A percentile compares a stretch with the other conserved stretches of the same genome.
Conservation (phyloP, 2,113 vertebrate genomes). For the Caranx ignobilis region DNA sequence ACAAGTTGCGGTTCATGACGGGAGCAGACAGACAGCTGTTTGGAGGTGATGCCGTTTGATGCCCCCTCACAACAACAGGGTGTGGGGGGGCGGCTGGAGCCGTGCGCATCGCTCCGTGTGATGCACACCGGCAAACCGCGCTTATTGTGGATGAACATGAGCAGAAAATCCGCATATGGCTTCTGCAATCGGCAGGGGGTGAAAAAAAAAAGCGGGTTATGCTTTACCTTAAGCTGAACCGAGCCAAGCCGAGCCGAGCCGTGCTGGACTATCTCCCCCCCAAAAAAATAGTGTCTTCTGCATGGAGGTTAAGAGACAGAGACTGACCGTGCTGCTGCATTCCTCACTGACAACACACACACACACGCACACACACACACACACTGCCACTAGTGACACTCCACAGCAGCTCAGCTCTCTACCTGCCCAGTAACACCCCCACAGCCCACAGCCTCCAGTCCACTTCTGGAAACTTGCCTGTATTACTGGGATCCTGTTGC, state of each 20-base stretch:
- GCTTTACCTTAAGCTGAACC: conserved; percentile 21
- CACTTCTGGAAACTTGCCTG: conserved; percentile 56
- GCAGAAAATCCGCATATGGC: neutral
- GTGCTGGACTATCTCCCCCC: neutral
- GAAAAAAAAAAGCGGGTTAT: neutral
- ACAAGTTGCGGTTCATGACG: conserved; percentile 60
- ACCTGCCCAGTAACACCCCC: too few species aligned
- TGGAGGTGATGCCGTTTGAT: neutral
- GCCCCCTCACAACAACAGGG: neutral
- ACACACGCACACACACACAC: neutral
- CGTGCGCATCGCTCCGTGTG: neutral
- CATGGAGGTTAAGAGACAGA: conserved; percentile 4
- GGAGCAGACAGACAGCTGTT: neutral
- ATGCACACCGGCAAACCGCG: neutral
- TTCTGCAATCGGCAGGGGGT: neutral
- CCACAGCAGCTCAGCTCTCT: too few species aligned
- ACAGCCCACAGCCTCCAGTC: neutral
- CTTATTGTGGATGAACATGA: neutral
- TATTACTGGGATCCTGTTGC: conserved; percentile 45
- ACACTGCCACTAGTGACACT: neutral
- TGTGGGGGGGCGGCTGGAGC: conserved; percentile 22
- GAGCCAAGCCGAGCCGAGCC: neutral
- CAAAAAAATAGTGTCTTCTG: neutral
- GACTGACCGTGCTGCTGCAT: conserved; percentile 48
- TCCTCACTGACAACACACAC: conserved; percentile 17